A percentile compares a stretch with the other conserved stretches of the same genome.
These are phyloP conservation scores for Tonatia bakeri DNA, from an alignment of 2,113 vertebrate species.

Conservation along the genomic window DNA sequence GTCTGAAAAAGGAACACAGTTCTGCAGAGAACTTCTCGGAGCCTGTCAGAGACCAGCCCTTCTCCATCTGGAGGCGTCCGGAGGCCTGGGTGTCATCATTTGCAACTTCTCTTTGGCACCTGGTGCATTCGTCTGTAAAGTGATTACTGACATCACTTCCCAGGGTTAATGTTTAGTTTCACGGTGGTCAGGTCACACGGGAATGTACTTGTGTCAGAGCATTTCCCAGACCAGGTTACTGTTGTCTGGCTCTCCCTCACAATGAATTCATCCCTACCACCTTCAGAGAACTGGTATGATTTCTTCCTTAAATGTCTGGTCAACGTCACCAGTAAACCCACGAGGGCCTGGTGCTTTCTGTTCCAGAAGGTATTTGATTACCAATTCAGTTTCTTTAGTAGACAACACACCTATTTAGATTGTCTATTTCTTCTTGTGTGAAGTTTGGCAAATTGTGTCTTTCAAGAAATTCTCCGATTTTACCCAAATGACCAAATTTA, in stretches of 20 bases:
- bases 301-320: background rate
- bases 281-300: background rate
- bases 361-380: background rate
- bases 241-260: background rate
- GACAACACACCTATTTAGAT: background rate
- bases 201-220: background rate
- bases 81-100: background rate
- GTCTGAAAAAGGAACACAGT: background rate
- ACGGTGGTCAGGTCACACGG: background rate
- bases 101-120: background rate
- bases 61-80: background rate
- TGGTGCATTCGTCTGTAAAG: background rate
- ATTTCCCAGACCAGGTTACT: background rate
- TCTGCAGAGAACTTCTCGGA: background rate
- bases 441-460: background rate
- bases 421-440: background rate
- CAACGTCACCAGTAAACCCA: background rate
- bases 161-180: background rate
- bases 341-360: background rate
- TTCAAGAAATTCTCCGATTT: background rate
- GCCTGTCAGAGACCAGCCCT: background rate
- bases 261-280: background rate
- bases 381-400: background rate
- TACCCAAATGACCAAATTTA: background rate
- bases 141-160: background rate